Evolutionary conservation across 2,113 vertebrate genomes (phyloP), one percentile per base, ranked within the genome.

Genomic region (Boulengeromyrus knoepffleri): DNA sequence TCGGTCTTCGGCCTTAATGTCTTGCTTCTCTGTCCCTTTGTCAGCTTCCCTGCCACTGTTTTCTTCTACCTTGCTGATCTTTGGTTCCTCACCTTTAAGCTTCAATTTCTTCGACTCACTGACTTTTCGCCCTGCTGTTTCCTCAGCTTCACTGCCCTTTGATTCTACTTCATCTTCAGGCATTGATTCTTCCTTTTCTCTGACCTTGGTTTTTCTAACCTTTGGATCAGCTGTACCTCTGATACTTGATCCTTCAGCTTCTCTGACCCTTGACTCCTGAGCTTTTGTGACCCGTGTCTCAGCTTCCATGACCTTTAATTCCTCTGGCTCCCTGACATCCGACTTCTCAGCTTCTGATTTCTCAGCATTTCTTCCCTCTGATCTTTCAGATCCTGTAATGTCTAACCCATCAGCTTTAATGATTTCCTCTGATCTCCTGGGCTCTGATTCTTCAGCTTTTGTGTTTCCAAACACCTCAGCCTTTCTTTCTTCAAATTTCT

Each of bases 401-500:
- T 88, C 56, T 17, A 50, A 58, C 24, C 24, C 56, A 31, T 42
- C 87, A 24, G 56, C 9, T 62, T 45, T 42, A 42, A 56, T 80
- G 49, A n/a, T 42, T n/a, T 42, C 53, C 56, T 62, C 80, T 27
- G 36, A 36, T 85, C 13, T 62, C 56, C 80, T 89, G 80, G 24
- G 31, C 31, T 85, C 52, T 89, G 50, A 39, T 19, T 53, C 85
- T 39, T 87, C 85, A 87, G 31, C 85, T 21, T 56, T 36, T 36
- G 31, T 24, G 21, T 53, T 36, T 53, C 24, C 50, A 92, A 90
- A 93, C 36, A 52, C 87, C 49, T 87, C 50, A 53, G 47, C 85
- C 53, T 36, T n/a, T 36, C 50, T 85, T 50, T 91, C 93, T 93
- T 91, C 92, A 92, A 56, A 58, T 91, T 93, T 91, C 91, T 93